These are phyloP conservation scores for Albula glossodonta DNA, from an alignment of 2,113 vertebrate genomes.

Conservation along the genomic window DNA sequence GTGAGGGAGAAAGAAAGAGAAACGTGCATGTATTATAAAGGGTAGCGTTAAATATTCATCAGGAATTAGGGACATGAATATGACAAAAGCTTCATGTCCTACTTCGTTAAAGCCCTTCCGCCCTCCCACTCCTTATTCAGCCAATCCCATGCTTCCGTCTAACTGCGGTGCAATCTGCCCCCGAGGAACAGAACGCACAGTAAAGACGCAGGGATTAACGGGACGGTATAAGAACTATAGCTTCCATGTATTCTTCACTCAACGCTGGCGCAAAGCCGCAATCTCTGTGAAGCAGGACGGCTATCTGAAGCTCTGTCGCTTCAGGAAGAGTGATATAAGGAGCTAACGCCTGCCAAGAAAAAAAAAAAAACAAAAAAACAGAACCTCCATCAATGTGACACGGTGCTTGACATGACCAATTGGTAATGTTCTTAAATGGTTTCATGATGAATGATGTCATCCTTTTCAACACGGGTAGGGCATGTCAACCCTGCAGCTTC, in stretches of 20 bases:
- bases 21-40: neutral
- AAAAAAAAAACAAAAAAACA: no score
- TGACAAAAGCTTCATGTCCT: neutral
- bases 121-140: neutral
- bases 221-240: neutral
- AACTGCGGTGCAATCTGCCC: neutral
- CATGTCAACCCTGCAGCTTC: no score
- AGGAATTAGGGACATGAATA: constrained; percentile 9
- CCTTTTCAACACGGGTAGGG: no score
- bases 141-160: neutral
- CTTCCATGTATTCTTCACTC: neutral
- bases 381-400: neutral
- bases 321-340: no score
- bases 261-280: neutral
- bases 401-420: neutral
- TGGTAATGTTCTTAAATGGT: neutral
- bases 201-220: neutral
- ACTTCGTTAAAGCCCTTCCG: neutral
- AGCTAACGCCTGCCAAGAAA: no score
- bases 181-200: neutral
- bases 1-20: neutral
- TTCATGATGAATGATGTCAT: no score
- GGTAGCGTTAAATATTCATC: neutral
- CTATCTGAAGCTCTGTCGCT: neutral
- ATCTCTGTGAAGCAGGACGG: neutral